Evolutionary conservation across 2,797 vertebrate genomes (phyloP).

Genomic region (Percopsis omiscomaycus): DNA sequence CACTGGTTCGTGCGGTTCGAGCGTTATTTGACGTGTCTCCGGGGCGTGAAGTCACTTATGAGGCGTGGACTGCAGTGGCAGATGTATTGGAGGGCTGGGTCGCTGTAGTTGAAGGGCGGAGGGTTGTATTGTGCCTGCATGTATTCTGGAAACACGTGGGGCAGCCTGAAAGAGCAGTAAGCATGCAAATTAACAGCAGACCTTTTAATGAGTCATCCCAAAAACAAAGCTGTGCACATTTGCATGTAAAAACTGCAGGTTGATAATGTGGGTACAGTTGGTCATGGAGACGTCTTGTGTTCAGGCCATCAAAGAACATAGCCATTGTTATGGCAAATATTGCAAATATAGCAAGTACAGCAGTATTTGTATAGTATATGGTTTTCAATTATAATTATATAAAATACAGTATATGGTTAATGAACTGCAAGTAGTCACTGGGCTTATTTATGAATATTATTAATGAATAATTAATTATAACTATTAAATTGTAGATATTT

Average conservation of each 20-base stretch:
- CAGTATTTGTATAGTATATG: slow-evolving; percentile 30
- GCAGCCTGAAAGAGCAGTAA: slow-evolving; percentile 63
- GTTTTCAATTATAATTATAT: too few relatives aligned
- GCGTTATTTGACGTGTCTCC: slow-evolving; percentile 37
- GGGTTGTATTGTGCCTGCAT: slow-evolving; percentile 67
- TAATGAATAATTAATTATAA: too few relatives aligned
- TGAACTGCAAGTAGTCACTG: slow-evolving; percentile 30
- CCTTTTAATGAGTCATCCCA: not conserved
- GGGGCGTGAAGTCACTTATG: slow-evolving; percentile 64
- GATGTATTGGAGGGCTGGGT: slow-evolving; percentile 77
- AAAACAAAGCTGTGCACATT: not conserved
- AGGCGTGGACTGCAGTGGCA: slow-evolving; percentile 78
- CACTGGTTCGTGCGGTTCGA: not conserved
- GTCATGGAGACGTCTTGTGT: too few relatives aligned
- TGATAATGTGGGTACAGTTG: too few relatives aligned
- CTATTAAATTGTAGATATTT: slow-evolving; percentile 33
- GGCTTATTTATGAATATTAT: slow-evolving; percentile 46
- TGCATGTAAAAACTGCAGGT: not conserved
- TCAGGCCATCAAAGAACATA: slow-evolving; percentile 8
- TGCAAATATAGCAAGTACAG: slow-evolving; percentile 27
- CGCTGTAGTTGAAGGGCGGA: slow-evolving; percentile 72
- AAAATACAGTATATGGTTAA: too few relatives aligned
- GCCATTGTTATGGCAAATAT: slow-evolving; percentile 37
- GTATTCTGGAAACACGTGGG: slow-evolving; percentile 68
- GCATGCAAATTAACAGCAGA: not conserved